Percentiles rank a stretch among this genome's conserved stretches.
Conservation (phyloP, 1,140 invertebrate species). For the Cryptotermes secundus region DNA sequence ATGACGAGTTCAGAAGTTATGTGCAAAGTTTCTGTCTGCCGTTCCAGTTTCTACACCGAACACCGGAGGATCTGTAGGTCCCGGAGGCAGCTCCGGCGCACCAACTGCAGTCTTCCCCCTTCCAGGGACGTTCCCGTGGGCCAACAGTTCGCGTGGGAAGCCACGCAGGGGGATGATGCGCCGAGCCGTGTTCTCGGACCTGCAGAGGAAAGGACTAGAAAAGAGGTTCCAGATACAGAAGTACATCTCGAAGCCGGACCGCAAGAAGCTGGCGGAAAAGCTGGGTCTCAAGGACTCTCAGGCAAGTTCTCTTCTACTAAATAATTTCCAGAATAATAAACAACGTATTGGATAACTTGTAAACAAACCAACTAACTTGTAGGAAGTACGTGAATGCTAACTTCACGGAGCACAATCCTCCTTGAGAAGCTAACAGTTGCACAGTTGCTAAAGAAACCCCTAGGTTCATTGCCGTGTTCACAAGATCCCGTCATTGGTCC, state of each 20-base stretch:
- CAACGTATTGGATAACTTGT: too few relatives aligned
- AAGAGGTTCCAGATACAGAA: conserved; percentile 96
- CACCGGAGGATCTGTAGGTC: conserved; percentile 37
- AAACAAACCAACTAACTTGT: too few relatives aligned
- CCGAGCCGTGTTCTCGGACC: conserved; percentile 87
- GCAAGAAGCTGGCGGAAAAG: conserved; percentile 93
- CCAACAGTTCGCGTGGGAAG: conserved; percentile 74
- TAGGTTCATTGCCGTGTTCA: too few relatives aligned
- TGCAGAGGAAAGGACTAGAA: conserved; percentile 91
- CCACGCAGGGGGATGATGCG: conserved; percentile 92
- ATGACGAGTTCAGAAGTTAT: background rate
- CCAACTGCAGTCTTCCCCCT: conserved; percentile 60
- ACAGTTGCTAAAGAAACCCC: too few relatives aligned
- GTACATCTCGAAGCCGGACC: conserved; percentile 96
- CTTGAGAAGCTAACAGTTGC: too few relatives aligned
- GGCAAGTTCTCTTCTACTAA: conserved; percentile 57
- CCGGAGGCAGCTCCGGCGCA: conserved; percentile 40
- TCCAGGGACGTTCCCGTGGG: conserved; percentile 75
- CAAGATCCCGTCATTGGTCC: too few relatives aligned
- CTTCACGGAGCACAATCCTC: too few relatives aligned
- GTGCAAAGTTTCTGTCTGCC: background rate
- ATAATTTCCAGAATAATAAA: too few relatives aligned
- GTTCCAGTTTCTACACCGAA: conserved; percentile 26
- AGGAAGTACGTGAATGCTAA: too few relatives aligned
- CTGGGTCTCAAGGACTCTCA: conserved; percentile 93